Percentiles rank a stretch among this genome's conserved stretches.
Evolutionary conservation across 2,888 invertebrate genomes (phyloP).

Genomic region (Drosophila planitibia): DNA sequence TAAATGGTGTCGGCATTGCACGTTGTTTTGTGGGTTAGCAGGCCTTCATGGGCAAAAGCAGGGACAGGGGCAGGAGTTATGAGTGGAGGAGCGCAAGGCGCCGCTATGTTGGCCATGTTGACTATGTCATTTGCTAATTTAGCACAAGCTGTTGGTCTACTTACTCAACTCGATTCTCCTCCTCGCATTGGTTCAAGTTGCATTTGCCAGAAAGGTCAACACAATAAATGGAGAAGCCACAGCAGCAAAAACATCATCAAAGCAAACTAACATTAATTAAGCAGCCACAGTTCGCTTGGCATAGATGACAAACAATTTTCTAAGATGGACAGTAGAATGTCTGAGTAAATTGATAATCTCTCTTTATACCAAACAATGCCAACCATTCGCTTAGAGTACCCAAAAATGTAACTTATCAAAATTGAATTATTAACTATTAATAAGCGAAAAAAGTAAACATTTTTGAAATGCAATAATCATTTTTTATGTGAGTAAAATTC

Average conservation of each 20-base stretch:
- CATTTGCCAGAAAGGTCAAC: conserved; percentile 74
- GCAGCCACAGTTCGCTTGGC: conserved; percentile 50
- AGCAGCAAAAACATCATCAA: conserved; percentile 48
- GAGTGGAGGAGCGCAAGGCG: conserved; percentile 12
- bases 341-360: conserved; percentile 19
- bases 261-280: conserved; percentile 77
- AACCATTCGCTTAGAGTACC: conserved; percentile 29
- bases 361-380: conserved; percentile 21
- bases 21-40: conserved; percentile 79
- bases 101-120: conserved; percentile 73
- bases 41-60: conserved; percentile 44
- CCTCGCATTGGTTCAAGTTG: conserved; percentile 62
- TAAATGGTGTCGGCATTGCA: conserved; percentile 68
- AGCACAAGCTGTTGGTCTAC: conserved; percentile 75
- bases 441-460: neutral
- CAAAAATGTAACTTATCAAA: neutral
- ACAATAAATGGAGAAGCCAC: conserved; percentile 32
- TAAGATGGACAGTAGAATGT: conserved; percentile 23
- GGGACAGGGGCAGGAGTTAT: neutral
- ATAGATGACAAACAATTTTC: conserved; percentile 61
- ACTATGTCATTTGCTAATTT: conserved; percentile 80
- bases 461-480: conserved; percentile 31
- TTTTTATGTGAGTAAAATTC: conserved; percentile 8
- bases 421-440: conserved; percentile 1
- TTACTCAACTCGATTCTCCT: conserved; percentile 23